Base-by-base conservation (phyloP, 2,888 invertebrate genomes). In the Theretra japonica region DNA sequence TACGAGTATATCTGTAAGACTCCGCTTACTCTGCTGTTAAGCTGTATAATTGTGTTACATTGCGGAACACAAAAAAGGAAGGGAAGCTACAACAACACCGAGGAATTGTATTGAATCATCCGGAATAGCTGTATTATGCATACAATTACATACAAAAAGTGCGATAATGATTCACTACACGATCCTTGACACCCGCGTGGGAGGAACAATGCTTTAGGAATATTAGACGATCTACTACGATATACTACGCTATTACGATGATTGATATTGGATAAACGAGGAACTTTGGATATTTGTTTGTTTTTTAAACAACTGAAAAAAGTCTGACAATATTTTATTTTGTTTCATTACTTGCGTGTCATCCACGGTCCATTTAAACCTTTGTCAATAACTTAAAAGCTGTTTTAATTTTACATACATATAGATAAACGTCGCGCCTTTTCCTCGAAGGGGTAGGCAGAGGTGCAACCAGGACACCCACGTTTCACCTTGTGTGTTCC, bases 161-260 rank as follows among this genome's bases (percentile, higher is more conserved):
- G 85, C 80, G 76, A 76, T 72, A 76, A 80, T 90, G 89, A 89
- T 76, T 88, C 70, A 71, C 33, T 90, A 90, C 77, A 70, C 73
- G 70, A 80, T 78, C 91, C 92, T 92, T 91, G 91, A 89, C 87
- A 87, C 73, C 57, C 58, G 80, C 80, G 92, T 92, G 85, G 92
- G 92, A 75, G 86, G 77, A 80, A 91, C 91, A 91, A 92, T 91
- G 78, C 77, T 77, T 75, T 80, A 78, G 75, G 82, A 80, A 79
- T 79, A 71, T n/a, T 62, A 62, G 70, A 28, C n/a, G 70, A 70
- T 70, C 23, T 53, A 53, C 23, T 53, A 53, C 50, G n/a, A 15
- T 2, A 70, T 59, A 60, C 30, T 62, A 62, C 41, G 70, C 30
- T 70, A 70, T 70, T 53, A 62, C 30, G 6, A 21, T 50, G 53